These are phyloP conservation scores for Sander lucioperca DNA, from an alignment of 2,113 vertebrate species.

Conservation along the genomic window DNA sequence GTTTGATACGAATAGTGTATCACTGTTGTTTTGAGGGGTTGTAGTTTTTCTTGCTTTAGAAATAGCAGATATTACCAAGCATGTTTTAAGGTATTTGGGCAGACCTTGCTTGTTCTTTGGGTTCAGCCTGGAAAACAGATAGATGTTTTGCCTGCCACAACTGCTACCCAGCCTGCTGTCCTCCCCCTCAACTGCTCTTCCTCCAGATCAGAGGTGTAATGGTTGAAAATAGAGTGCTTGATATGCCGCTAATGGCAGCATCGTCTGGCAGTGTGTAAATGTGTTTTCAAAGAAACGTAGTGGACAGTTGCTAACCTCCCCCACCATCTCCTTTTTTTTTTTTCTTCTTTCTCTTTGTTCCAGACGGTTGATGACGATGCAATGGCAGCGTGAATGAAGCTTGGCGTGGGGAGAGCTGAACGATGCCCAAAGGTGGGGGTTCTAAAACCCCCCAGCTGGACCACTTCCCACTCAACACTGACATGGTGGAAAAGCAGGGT, in stretches of 20 bases:
- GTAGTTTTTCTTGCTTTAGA: background rate
- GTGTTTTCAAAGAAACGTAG: slow-evolving; percentile 68
- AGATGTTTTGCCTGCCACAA: slow-evolving; percentile 31
- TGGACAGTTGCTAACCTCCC: slow-evolving; percentile 67
- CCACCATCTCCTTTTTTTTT: slow-evolving; percentile 10
- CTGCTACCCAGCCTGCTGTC: slow-evolving; percentile 31
- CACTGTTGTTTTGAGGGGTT: slow-evolving; percentile 3
- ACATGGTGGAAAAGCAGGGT: slow-evolving; percentile 99
- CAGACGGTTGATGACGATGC: slow-evolving; percentile 98
- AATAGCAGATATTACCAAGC: slow-evolving; percentile 4
- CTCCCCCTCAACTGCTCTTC: slow-evolving; percentile 42
- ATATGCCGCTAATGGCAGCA: slow-evolving; percentile 69
- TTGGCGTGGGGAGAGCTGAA: slow-evolving; percentile 96
- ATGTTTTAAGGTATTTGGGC: slow-evolving; percentile 26
- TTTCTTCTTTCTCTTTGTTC: slow-evolving; percentile 49
- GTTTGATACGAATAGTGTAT: background rate
- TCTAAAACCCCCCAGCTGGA: slow-evolving; percentile 98
- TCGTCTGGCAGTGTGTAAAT: slow-evolving; percentile 71
- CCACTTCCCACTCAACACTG: slow-evolving; percentile 97
- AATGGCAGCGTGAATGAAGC: slow-evolving; percentile 97
- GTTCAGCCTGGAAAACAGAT: slow-evolving; percentile 29
- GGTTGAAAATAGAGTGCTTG: slow-evolving; percentile 70
- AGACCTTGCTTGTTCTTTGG: slow-evolving; percentile 19
- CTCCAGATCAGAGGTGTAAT: slow-evolving; percentile 54
- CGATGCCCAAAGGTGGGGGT: slow-evolving; percentile 99